Percentiles rank a stretch among this genome's conserved stretches.
phyloP scores from a whole-genome alignment of 2,797 vertebrate genomes.

The Takifugu rubripes region DNA sequence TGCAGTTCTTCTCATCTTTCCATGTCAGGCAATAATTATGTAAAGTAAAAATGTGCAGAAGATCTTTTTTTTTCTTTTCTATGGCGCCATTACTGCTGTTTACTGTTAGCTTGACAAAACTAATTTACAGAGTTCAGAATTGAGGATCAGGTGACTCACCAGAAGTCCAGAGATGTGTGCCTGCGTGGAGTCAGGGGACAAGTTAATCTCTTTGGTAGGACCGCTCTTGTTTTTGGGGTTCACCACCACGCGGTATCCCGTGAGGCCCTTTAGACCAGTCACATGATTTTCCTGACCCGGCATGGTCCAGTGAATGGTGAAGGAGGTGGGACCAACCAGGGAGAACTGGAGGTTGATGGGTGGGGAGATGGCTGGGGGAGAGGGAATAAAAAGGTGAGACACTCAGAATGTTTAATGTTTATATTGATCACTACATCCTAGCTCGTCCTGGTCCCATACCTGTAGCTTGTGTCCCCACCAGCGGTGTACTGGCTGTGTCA shows the following conservation, averaged over 20 bases:
- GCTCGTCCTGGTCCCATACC: conserved; percentile 67
- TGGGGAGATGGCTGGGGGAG: conserved; percentile 82
- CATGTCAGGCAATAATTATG: too few species aligned
- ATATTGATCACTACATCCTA: neutral
- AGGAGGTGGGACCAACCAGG: conserved; percentile 84
- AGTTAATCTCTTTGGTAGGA: conserved; percentile 87
- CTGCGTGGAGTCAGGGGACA: conserved; percentile 85
- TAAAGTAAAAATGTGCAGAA: too few species aligned
- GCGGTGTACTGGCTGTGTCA: conserved; percentile 87
- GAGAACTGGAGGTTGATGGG: conserved; percentile 86
- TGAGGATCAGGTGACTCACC: conserved; percentile 71
- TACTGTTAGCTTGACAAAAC: too few species aligned
- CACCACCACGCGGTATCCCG: conserved; percentile 90
- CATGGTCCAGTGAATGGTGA: conserved; percentile 83
- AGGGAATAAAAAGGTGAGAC: neutral
- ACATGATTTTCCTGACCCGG: conserved; percentile 81
- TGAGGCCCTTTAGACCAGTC: conserved; percentile 79
- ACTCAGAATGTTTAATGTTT: neutral
- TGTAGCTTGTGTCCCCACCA: conserved; percentile 91
- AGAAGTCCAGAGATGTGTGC: conserved; percentile 87
- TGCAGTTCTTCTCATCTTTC: too few species aligned
- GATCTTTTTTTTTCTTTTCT: too few species aligned
- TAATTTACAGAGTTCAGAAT: too few species aligned
- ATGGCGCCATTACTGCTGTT: too few species aligned
- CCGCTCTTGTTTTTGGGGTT: conserved; percentile 89